Evolutionary conservation across 2,113 vertebrate species (phyloP).

Genomic region (Salvator merianae): DNA sequence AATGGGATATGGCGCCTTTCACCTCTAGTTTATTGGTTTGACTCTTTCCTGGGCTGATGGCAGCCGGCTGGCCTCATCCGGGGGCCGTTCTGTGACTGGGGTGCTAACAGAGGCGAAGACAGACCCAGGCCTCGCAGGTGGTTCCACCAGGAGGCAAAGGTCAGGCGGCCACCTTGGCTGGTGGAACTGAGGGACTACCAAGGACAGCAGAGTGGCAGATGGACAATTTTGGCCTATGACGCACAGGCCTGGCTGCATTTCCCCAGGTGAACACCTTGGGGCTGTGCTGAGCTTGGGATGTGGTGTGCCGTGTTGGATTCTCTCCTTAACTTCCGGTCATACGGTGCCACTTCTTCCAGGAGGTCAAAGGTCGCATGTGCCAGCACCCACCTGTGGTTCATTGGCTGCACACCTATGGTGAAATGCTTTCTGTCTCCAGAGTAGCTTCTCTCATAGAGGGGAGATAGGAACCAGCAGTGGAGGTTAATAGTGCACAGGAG

Average conservation of each 20-base stretch:
- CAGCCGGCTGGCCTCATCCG: slow-evolving; percentile 59
- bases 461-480: too few species aligned
- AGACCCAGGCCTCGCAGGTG: background rate
- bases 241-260: too few species aligned
- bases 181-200: background rate
- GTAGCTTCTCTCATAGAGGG: too few species aligned
- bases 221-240: background rate
- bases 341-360: too few species aligned
- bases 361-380: too few species aligned
- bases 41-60: rapidly evolving
- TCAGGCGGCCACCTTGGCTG: background rate
- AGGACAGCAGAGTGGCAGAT: background rate
- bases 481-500: too few species aligned
- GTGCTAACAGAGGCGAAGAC: background rate
- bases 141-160: too few species aligned
- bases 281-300: background rate
- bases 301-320: too few species aligned
- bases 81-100: slow-evolving; percentile 15
- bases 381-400: too few species aligned
- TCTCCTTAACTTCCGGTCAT: too few species aligned
- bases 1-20: slow-evolving; percentile 8
- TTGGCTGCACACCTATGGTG: too few species aligned
- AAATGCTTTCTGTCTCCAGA: too few species aligned
- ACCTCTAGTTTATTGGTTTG: background rate
- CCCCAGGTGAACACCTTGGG: background rate